Percentiles rank a stretch among this genome's conserved stretches.
Conservation (phyloP, 2,797 vertebrate genomes). For the Avahi laniger region DNA sequence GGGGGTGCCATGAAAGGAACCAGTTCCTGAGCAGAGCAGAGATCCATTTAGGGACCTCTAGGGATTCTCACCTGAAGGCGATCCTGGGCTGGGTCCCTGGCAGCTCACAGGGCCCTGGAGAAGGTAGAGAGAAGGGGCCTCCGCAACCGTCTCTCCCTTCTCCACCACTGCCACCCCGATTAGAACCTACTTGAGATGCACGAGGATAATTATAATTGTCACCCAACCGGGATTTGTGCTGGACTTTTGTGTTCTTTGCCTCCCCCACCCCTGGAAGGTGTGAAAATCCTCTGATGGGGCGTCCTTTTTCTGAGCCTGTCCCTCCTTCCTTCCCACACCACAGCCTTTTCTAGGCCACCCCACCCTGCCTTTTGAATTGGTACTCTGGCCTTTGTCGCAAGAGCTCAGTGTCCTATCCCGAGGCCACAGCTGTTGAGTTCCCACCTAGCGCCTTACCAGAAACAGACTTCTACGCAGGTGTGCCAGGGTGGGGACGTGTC, state of each 20-base stretch:
- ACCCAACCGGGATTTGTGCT: not conserved
- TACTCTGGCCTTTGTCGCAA: not conserved
- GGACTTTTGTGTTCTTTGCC: not conserved
- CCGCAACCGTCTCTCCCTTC: not conserved
- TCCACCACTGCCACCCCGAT: not conserved
- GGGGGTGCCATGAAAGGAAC: not conserved
- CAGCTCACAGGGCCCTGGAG: not conserved
- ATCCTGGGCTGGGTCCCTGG: not conserved
- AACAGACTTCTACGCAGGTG: slow-evolving; percentile 43
- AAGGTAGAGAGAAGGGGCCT: not conserved
- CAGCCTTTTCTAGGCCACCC: not conserved
- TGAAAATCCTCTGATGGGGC: not conserved
- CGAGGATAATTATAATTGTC: not conserved
- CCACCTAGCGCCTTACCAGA: not conserved
- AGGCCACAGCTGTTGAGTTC: not conserved
- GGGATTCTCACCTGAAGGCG: not conserved
- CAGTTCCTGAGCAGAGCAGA: not conserved
- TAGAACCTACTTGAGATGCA: not conserved
- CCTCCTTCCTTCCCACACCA: not conserved
- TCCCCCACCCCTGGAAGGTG: not conserved
- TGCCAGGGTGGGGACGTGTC: not conserved
- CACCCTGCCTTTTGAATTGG: not conserved
- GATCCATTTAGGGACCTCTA: not conserved
- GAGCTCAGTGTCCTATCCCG: not conserved
- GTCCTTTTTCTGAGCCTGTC: not conserved